Evolutionary conservation across 2,888 invertebrate genomes (phyloP), one percentile per base, ranked within the genome.

Genomic region (Crematogaster levior): DNA sequence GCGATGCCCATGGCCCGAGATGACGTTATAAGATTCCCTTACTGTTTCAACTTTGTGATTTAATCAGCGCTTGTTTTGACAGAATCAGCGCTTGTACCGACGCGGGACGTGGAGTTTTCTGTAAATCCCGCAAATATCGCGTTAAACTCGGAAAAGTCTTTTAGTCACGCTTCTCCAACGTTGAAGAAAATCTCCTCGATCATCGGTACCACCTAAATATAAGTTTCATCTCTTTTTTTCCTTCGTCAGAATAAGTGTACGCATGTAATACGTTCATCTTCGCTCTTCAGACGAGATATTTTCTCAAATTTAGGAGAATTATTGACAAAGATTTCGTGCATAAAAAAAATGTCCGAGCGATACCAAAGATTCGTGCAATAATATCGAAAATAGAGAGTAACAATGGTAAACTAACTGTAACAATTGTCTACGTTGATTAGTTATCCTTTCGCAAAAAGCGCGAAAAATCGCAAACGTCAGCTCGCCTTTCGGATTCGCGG

Each of bases 1-100:
- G 75, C 65, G 75, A 53, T 48, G 75, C 30, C 66, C 77, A 56
- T 40, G n/a, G 53, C 43, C 77, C 68, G 43, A 65, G 21, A 56
- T 21, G 53, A 68, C 30, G 30, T 56, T 66, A 66, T 43, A 68
- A 68, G 77, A 77, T 77, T 68, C 56, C 21, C 56, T 34, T 68
- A 43, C 30, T 18, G 77, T 68, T 77, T 79, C 56, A 68, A 53
- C 77, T 68, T 79, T 58, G 24, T 56, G 68, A 79, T 68, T 79
- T 56, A 56, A 68, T 68, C 75, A 75, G 40, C 68, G 18, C 43
- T 46, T 68, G 56, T 68, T 79, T 68, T 34, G 68, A 79, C 68
- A 68, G 77, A 43, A 77, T 77, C 53, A 21, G 30, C 53, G 34
- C 18, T 21, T n/a, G 40, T 40, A 43, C 65, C n/a, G 30, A 21